Percentiles rank a stretch among this genome's conserved stretches.
Conservation (phyloP, 2,113 vertebrate genomes). For the Candoia aspera region DNA sequence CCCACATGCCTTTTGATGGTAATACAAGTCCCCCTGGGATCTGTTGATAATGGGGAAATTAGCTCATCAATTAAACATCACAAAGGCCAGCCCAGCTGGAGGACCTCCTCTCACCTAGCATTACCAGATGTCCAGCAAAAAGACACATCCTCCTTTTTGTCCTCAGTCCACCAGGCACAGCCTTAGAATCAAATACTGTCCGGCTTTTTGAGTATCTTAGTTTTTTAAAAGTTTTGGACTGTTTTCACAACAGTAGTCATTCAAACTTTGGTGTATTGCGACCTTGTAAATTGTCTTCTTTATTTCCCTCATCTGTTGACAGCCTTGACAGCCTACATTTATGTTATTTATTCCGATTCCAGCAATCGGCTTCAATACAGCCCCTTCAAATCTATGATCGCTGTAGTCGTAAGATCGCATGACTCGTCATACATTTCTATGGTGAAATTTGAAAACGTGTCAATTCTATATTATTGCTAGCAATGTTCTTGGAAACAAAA, state of each 20-base stretch:
- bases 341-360: background rate
- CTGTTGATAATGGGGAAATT: background rate
- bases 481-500: background rate
- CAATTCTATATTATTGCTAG: background rate
- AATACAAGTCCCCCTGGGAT: background rate
- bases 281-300: background rate
- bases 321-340: background rate
- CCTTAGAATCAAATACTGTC: background rate
- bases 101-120: background rate
- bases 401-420: background rate
- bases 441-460: background rate
- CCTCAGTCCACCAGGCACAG: background rate
- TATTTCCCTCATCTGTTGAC: background rate
- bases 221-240: background rate
- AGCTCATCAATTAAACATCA: background rate
- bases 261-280: background rate
- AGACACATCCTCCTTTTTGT: background rate
- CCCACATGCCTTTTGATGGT: background rate
- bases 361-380: background rate
- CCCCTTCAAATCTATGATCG: background rate
- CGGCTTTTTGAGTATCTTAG: background rate
- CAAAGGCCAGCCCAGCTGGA: background rate
- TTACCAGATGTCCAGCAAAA: background rate
- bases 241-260: background rate
- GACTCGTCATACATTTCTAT: background rate